Percentiles rank a stretch among this genome's conserved stretches.
Conservation (phyloP, 2,888 invertebrate species). For the Meandrusa payeni region DNA sequence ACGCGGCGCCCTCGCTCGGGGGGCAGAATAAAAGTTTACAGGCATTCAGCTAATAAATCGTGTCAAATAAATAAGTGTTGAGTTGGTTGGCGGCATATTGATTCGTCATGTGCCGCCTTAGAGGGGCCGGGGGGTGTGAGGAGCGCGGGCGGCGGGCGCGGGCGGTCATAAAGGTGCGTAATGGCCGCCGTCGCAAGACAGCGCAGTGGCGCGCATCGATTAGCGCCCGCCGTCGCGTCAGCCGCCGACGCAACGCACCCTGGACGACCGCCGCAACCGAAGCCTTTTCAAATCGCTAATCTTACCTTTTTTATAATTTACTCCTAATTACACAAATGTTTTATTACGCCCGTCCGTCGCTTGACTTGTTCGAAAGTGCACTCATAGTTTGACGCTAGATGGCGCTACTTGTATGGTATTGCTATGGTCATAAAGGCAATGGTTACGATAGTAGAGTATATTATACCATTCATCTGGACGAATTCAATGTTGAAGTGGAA, state of each 20-base stretch:
- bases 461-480: too few species aligned
- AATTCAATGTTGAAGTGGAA: neutral
- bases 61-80: constrained; percentile 80
- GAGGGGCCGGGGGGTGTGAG: constrained; percentile 42
- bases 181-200: constrained; percentile 85
- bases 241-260: constrained; percentile 68
- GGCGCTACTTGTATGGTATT: constrained; percentile 35
- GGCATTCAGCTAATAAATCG: constrained; percentile 80
- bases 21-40: constrained; percentile 77
- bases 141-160: constrained; percentile 51
- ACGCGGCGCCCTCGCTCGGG: constrained; percentile 62
- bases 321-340: neutral
- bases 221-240: constrained; percentile 81
- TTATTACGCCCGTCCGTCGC: neutral
- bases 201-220: constrained; percentile 87
- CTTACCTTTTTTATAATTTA: neutral
- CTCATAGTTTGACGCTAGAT: constrained; percentile 34
- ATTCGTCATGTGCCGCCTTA: constrained; percentile 80
- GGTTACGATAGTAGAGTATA: neutral
- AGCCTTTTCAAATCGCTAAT: constrained; percentile 24
- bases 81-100: constrained; percentile 80
- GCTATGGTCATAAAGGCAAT: too few species aligned
- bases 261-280: constrained; percentile 32
- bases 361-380: neutral
- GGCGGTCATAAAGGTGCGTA: constrained; percentile 88